Conservation (phyloP, 2,797 vertebrate species). For the Helicolenus hilgendorfi region DNA sequence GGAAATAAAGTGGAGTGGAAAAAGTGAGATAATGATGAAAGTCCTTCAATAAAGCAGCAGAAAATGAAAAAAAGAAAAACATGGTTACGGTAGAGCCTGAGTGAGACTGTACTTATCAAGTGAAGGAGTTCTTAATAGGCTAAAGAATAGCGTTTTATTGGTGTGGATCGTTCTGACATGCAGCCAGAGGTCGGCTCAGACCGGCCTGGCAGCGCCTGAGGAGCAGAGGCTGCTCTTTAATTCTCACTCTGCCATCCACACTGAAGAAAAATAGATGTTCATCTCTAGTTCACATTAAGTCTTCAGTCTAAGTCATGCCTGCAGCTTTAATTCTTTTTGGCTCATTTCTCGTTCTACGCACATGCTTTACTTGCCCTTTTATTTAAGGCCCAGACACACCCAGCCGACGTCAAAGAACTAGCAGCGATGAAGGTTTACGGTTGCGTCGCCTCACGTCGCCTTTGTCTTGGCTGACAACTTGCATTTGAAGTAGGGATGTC, state of each 20-base stretch:
- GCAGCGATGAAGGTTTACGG: too few relatives aligned
- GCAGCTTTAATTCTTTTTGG: conserved; percentile 15
- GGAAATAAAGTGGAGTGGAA: conserved; percentile 40
- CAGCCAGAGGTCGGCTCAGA: conserved; percentile 23
- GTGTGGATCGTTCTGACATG: background rate
- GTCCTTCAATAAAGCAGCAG: conserved; percentile 19
- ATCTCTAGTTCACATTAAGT: conserved; percentile 21
- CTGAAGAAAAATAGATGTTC: conserved; percentile 10
- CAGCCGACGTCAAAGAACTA: too few relatives aligned
- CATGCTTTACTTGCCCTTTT: background rate
- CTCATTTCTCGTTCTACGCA: background rate
- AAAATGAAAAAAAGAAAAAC: conserved; percentile 12
- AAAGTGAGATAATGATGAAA: conserved; percentile 27
- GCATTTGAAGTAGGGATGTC: too few relatives aligned
- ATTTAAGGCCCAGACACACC: background rate
- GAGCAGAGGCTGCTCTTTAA: conserved; percentile 1
- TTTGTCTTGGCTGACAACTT: too few relatives aligned
- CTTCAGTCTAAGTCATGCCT: background rate
- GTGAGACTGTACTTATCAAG: background rate
- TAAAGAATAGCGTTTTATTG: background rate
- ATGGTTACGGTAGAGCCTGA: background rate
- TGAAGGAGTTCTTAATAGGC: conserved; percentile 4
- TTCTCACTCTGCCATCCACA: background rate
- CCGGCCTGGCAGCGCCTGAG: background rate
- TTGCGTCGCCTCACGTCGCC: too few relatives aligned